phyloP scores from a whole-genome alignment of 2,113 vertebrate species.

The Ariopsis seemanni region DNA sequence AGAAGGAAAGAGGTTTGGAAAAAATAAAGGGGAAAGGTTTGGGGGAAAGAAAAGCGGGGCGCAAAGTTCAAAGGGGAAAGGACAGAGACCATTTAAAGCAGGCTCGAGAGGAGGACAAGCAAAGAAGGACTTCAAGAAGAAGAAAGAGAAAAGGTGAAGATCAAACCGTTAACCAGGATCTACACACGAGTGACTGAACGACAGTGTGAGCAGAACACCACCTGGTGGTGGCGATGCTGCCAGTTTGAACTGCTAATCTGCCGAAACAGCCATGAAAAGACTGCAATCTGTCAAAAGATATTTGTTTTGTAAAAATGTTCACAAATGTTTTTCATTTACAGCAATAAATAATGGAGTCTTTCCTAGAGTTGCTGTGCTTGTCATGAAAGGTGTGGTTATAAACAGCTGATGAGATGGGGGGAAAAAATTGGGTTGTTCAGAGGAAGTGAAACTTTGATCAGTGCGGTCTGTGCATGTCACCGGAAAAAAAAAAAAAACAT shows the following conservation, averaged over 20 bases:
- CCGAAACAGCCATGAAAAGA: neutral
- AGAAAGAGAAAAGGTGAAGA: constrained; percentile 67
- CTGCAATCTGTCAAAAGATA: neutral
- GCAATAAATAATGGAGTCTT: constrained; percentile 21
- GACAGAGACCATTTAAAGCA: constrained; percentile 64
- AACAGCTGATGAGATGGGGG: neutral
- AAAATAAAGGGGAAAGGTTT: constrained; percentile 29
- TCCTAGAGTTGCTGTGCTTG: neutral
- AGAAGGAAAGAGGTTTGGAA: constrained; percentile 49
- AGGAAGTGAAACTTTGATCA: neutral
- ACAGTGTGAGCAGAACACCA: no score
- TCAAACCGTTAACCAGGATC: neutral
- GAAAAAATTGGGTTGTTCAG: neutral
- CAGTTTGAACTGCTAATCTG: neutral
- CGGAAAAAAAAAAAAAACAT: neutral
- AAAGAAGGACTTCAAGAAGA: constrained; percentile 67
- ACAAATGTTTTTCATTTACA: constrained; percentile 2
- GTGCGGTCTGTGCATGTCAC: neutral
- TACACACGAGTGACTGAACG: constrained; percentile 21
- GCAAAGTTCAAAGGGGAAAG: constrained; percentile 57
- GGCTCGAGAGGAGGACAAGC: constrained; percentile 42
- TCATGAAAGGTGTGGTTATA: neutral
- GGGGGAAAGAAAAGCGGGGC: constrained; percentile 16
- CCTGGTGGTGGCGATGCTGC: constrained; percentile 46
- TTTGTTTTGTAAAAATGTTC: constrained; percentile 34